Base-by-base conservation (phyloP, 2,797 vertebrate species). In the Pygocentrus nattereri region DNA sequence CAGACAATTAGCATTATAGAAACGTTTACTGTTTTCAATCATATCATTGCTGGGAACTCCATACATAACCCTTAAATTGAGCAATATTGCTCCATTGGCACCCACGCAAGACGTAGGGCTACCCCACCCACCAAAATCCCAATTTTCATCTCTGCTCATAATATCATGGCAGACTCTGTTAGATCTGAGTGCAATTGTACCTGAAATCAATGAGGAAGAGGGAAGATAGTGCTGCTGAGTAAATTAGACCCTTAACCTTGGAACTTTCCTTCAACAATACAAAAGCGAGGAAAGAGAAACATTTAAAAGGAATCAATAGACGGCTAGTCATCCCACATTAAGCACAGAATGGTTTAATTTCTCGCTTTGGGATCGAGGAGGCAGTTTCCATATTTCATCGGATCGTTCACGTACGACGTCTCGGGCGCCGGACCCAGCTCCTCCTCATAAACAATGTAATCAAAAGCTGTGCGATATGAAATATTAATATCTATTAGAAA, bases 181-280 rank as follows among this genome's bases (percentile, higher is more conserved):
- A 83, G 72, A 92, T 93, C 84, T 86, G 85, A 92, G 90, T 90
- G 88, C 88, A 89, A 93, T 91, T 84, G 89, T 87, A 92, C 85
- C 90, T 85, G 85, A 87, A 92, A 93, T 94, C 93, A 89, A 93
- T 93, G 87, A 80, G 76, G 27, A 65, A 80, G 88, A 86, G 85
- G 90, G 87, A 85, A 89, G 23, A 62, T 1, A 89, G 86, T 84
- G 84, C 88, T 85, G 38, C 76, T 56, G 76, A 89, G 89, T 92
- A 90, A 93, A 92, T 92, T 87, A 93, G 89, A 85, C 81, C 82
- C 85, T 91, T 88, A 89, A 92, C 86, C 87, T 85, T 79, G 73
- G 78, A 86, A 85, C 85, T 81, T 85, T 78, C 80, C 81, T 78
- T 80, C 79, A 80, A 90, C 80, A 82, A 65, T 49, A 79, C 84